These are phyloP conservation scores for Drosophila diplacantha DNA, from an alignment of 2,888 invertebrate species.

Conservation along the genomic window DNA sequence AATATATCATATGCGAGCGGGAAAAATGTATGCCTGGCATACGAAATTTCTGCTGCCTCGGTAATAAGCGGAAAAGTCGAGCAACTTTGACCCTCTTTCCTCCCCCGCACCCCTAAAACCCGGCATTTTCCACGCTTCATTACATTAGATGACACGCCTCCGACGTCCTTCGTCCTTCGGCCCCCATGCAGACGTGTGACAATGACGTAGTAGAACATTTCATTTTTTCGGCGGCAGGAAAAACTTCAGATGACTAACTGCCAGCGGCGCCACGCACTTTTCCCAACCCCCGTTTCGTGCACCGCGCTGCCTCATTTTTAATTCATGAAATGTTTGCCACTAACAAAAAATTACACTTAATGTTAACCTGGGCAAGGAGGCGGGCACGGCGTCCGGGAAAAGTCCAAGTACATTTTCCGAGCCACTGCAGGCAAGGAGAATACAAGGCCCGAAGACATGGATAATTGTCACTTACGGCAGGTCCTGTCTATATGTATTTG, in stretches of 20 bases:
- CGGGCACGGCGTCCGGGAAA: constrained; percentile 10
- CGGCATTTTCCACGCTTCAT: constrained; percentile 49
- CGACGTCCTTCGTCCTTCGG: constrained; percentile 39
- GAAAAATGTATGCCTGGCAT: constrained; percentile 35
- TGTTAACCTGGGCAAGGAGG: constrained; percentile 48
- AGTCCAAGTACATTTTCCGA: constrained; percentile 39
- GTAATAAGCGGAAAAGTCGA: constrained; percentile 33
- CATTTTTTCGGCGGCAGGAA: constrained; percentile 48
- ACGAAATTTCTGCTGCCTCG: constrained; percentile 42
- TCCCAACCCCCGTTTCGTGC: constrained; percentile 11
- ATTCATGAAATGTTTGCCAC: constrained; percentile 69
- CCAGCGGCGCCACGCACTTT: constrained; percentile 65
- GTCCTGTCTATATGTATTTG: constrained; percentile 21
- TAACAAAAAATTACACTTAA: constrained; percentile 70
- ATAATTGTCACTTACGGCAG: constrained; percentile 67
- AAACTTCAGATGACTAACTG: constrained; percentile 63
- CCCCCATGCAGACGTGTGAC: constrained; percentile 51
- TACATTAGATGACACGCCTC: constrained; percentile 69
- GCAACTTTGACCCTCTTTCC: constrained; percentile 1
- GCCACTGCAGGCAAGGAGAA: constrained; percentile 14
- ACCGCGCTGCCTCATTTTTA: constrained; percentile 56
- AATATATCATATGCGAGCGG: constrained; percentile 32
- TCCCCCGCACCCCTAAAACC: background rate
- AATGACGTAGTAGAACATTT: constrained; percentile 67
- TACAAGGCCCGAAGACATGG: constrained; percentile 13